phyloP scores from a whole-genome alignment of 2,113 vertebrate species.

The Dipodomys ordii region DNA sequence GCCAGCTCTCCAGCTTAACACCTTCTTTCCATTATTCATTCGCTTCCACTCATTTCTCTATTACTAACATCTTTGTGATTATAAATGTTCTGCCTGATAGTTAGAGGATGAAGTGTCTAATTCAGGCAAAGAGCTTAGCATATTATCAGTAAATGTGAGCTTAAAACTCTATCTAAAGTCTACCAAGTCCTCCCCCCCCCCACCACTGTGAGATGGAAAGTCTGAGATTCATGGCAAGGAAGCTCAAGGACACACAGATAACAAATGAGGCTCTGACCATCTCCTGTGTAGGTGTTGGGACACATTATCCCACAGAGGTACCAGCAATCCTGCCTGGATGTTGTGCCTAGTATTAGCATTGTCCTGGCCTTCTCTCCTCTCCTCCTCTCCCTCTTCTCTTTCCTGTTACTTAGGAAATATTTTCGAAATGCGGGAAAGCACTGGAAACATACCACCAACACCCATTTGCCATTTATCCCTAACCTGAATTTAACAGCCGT shows the following conservation, averaged over 20 bases:
- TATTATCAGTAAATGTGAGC: neutral
- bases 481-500: neutral
- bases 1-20: accelerated
- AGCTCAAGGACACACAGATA: neutral
- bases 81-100: no score
- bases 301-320: accelerated
- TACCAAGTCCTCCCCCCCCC: no score
- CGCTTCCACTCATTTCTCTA: neutral
- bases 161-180: neutral
- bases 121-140: neutral
- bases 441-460: neutral
- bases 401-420: neutral
- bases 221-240: neutral
- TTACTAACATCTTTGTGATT: neutral
- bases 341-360: no score
- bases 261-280: neutral
- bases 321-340: neutral
- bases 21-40: neutral
- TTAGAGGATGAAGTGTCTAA: neutral
- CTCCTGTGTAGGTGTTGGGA: neutral
- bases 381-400: neutral
- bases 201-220: no score
- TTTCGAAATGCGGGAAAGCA: conserved; percentile 21
- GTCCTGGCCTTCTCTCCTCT: no score
- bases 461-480: neutral